Evolutionary conservation across 2,888 invertebrate genomes (phyloP), one percentile per base, ranked within the genome.

Genomic region (Teinopalpus imperialis): DNA sequence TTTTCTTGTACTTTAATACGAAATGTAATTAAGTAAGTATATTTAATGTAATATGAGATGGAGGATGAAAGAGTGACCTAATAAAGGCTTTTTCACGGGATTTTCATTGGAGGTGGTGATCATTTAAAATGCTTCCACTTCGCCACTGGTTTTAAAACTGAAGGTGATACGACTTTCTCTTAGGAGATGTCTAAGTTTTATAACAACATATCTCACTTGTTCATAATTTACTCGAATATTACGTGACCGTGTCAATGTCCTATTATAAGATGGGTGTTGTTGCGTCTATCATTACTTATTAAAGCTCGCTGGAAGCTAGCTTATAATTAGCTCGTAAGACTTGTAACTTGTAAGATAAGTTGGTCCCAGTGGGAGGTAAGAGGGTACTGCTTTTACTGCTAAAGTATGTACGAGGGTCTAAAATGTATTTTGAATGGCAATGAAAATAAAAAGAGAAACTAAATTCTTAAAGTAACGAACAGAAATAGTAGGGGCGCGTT

Each of bases 281-380:
- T 52, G 46, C 51, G 46, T 40, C 41, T 44, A 45, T 47, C 24
- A 51, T 30, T 74, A 74, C 63, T 73, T 75, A 75, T 76, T 74
- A 69, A 77, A 65, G 59, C 49, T 46, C 58, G 53, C 57, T 63
- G 59, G 59, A 66, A 69, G 69, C 66, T 61, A 59, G 63, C 58
- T 62, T 61, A 63, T 74, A 76, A 79, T 78, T 76, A 77, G 70
- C 61, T 62, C 54, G 60, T 59, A 62, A 61, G 66, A 70, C 61
- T 62, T 53, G 60, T 59, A 62, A 61, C 66, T 69, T 59, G 65
- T 57, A 72, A 71, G 68, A 64, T 54, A 63, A 68, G 56, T 51
- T 55, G 43, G 26, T 40, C 27, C 31, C 27, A 32, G 23, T 16
- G 21, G 35, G 42, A 7, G 31, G 18, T 2, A n/a, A 10, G 12